phyloP scores from a whole-genome alignment of 2,888 invertebrate genomes.

The Unio delphinus region DNA sequence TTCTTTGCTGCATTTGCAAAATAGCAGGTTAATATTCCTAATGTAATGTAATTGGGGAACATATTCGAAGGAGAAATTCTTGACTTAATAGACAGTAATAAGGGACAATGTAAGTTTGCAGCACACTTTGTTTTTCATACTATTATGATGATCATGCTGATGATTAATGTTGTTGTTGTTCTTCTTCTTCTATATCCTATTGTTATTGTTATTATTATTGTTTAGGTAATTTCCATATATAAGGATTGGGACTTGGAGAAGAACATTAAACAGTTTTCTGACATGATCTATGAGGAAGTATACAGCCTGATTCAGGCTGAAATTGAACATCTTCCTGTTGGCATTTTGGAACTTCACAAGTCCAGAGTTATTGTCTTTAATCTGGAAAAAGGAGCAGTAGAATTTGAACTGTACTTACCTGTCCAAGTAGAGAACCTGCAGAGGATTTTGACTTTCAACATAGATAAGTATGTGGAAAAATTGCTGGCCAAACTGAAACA shows the following conservation, averaged over 20 bases:
- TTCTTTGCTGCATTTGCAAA: too few species aligned
- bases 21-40: too few species aligned
- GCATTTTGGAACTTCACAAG: conserved; percentile 56
- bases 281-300: conserved; percentile 26
- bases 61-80: too few species aligned
- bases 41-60: too few species aligned
- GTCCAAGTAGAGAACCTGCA: conserved; percentile 52
- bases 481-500: conserved; percentile 13
- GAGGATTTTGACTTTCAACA: conserved; percentile 41
- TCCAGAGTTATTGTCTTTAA: conserved; percentile 60
- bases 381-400: conserved; percentile 60
- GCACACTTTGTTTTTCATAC: too few species aligned
- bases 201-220: neutral
- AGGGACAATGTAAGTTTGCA: too few species aligned
- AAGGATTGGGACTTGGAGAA: conserved; percentile 52
- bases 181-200: too few species aligned
- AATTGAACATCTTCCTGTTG: conserved; percentile 39
- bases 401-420: conserved; percentile 60
- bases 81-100: too few species aligned
- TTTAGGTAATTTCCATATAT: conserved; percentile 50
- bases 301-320: conserved; percentile 40
- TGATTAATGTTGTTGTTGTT: too few species aligned
- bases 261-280: conserved; percentile 25
- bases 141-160: too few species aligned
- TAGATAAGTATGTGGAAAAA: conserved; percentile 26